Conservation (phyloP, 2,797 vertebrate species). For the Momotus momota region DNA sequence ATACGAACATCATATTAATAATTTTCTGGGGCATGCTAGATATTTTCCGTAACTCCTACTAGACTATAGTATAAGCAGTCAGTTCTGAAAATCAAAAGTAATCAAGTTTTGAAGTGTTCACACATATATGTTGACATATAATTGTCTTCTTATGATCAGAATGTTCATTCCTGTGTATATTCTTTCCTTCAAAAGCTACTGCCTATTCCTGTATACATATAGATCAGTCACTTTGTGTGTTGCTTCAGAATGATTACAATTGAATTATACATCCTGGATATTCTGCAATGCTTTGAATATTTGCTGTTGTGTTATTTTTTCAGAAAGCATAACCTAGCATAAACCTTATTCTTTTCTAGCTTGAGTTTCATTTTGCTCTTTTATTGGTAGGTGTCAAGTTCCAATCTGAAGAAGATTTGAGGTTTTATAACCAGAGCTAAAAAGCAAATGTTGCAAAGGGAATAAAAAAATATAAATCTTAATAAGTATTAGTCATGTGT, state of each 20-base stretch:
- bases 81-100: not conserved
- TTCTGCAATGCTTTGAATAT: not conserved
- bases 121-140: accelerated
- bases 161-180: not conserved
- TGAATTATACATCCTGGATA: not conserved
- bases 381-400: constrained; percentile 33
- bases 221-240: not conserved
- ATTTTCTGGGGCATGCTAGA: not conserved
- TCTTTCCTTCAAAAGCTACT: not conserved
- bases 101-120: not conserved
- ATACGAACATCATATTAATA: not conserved
- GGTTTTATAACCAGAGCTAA: constrained; percentile 30
- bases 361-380: constrained; percentile 32
- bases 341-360: not conserved
- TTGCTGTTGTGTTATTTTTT: constrained; percentile 1
- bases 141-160: not conserved
- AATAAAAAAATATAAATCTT: constrained; percentile 64
- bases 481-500: constrained; percentile 41
- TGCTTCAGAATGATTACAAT: not conserved
- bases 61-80: not conserved
- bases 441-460: constrained; percentile 32
- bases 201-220: not conserved
- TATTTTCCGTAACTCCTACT: not conserved
- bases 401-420: constrained; percentile 33
- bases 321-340: constrained; percentile 1